A percentile compares a stretch with the other conserved stretches of the same genome.
phyloP scores from a whole-genome alignment of 1,140 invertebrate genomes.

The Solenopsis invicta region DNA sequence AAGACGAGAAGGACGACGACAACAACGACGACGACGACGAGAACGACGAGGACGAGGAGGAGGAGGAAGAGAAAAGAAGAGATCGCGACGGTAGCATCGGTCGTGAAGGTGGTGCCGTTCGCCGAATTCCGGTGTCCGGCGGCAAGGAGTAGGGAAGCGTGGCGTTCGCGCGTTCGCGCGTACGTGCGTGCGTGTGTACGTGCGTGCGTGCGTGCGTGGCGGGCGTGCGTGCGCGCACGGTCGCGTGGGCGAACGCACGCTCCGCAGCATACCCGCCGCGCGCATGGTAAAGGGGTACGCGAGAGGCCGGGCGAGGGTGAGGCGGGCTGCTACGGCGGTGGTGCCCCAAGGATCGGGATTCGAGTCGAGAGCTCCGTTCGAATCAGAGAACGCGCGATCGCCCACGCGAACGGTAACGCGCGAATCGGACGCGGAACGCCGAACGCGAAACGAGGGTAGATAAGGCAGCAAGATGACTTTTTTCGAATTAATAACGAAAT shows the following conservation, averaged over 20 bases:
- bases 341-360: constrained; percentile 28
- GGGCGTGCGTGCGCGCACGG: constrained; percentile 38
- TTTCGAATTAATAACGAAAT: constrained; percentile 24
- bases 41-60: constrained; percentile 15
- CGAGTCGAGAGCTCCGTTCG: constrained; percentile 11
- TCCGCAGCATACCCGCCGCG: constrained; percentile 8
- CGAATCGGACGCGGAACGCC: constrained; percentile 30
- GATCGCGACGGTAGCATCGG: constrained; percentile 29
- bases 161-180: constrained; percentile 56
- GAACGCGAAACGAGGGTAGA: background rate
- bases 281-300: constrained; percentile 48
- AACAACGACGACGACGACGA: background rate
- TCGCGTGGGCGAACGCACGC: constrained; percentile 4
- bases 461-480: constrained; percentile 31
- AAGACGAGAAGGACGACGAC: constrained; percentile 49
- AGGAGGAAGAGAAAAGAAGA: constrained; percentile 71
- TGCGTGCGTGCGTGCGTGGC: constrained; percentile 31
- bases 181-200: constrained; percentile 51
- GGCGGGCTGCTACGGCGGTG: background rate
- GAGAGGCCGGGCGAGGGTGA: constrained; percentile 1
- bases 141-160: constrained; percentile 59
- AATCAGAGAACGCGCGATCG: constrained; percentile 31
- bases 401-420: constrained; percentile 15
- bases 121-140: constrained; percentile 22
- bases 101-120: constrained; percentile 4